Evolutionary conservation across 1,140 invertebrate species (phyloP), one percentile per base, ranked within the genome.

Genomic region (Brachionus asplanchnoidis): DNA sequence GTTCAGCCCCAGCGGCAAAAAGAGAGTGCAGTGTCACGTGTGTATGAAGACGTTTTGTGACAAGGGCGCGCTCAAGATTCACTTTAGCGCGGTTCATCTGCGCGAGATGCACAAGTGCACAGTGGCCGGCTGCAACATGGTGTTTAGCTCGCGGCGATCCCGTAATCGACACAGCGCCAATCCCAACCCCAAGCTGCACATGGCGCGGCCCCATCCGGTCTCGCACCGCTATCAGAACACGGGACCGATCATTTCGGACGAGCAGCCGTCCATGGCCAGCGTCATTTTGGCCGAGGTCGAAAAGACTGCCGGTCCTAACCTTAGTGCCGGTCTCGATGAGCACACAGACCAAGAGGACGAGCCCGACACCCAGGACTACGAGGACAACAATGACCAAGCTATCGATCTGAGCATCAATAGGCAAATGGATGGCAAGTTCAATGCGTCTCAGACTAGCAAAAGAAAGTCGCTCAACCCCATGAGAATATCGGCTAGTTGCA

Each of bases 31-130:
- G 88, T 99, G 98, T 90, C 96, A 97, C 87, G 96, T 97, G 42
- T 99, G 98, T 88, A 91, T 98, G 77, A 99, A 99, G 90, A 99
- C 97, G 36, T 99, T 99, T 91, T 99, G 98, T 92, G 98, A 99
- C 91, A 99, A 99, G 75, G 97, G 97, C 78, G 98, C 98, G 0
- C 91, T 99, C 1, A 99, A 99, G 90, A 99, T 99, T 26, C 98
- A 99, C 88, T 99, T 98, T 88, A 98, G 96, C 66, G 97, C 98
- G 0, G 98, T 99, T 6, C 98, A 99, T 90, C 89, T 99, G 83
- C 93, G 95, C 20, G 98, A 99, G 91, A 99, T 99, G 97, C 97
- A 99, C 89, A 97, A 96, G 89, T 99, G 97, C 88, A 98, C 97
- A 0, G 96, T 99, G 0, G 94, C 96, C 87, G 97, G 97, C 0